Base-by-base conservation (phyloP, 2,113 vertebrate species). In the Nycticorax nycticorax region DNA sequence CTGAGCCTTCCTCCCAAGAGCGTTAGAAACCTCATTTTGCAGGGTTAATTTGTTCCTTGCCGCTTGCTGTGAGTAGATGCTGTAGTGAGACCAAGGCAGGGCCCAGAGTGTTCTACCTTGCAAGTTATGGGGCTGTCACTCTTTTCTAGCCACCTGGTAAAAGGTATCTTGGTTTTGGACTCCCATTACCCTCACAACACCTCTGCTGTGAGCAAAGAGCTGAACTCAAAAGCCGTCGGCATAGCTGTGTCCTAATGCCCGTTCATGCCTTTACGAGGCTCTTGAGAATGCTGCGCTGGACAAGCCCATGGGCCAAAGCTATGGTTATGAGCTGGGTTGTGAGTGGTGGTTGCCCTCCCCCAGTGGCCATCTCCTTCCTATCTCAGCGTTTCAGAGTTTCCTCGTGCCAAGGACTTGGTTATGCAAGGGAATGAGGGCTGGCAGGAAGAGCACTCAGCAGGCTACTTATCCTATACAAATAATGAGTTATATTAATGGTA, bases 331-430 rank as follows among this genome's bases (percentile, higher is more conserved):
- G 15, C 13, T 22, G 32, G 69, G 15, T 63, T 63, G 4, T 30
- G 19, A 77, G 50, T 23, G 17, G 41, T 28, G 7, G 18, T 33
- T 69, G 30, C 39, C 63, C 63, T 57, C 30, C 39, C 76, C 69
- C 56, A 32, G 3, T 50, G 47, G 52, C 33, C 63, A 32, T 19
- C 21, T 55, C 41, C 47, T 74, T 80, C 50, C 37, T 86, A 1
- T 66, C 19, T 41, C 0, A 1, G 47, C 0, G 0, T 66, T 69
- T 32, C 41, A 4, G 45, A 56, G 35, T 48, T 82, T 89, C 27
- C 39, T 55, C 2, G 0, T 62, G 55, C 55, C 45, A 30, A 68
- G 63, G 43, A 18, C 35, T 92, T 1, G 3, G 33, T 92, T 55
- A 43, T 60, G 14, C 37, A 77, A 62, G 47, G 45, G 62, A 83